Conservation (phyloP, 2,113 vertebrate species). For the Suncus etruscus region DNA sequence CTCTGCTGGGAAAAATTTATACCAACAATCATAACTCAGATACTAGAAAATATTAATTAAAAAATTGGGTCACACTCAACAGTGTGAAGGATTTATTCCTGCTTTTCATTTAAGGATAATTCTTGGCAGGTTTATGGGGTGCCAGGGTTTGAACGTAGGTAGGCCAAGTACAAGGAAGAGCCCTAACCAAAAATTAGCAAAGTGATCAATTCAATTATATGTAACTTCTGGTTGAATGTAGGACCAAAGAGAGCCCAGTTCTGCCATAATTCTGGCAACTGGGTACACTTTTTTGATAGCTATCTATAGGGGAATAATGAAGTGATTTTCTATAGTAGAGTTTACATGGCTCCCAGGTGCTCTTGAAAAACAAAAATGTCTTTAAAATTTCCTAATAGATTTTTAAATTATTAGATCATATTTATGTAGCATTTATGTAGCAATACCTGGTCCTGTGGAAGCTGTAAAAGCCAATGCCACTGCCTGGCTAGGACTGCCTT, state of each 20-base stretch:
- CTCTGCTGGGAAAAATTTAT: not conserved
- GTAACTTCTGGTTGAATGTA: not conserved
- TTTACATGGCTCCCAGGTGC: not conserved
- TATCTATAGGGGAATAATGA: too few relatives aligned
- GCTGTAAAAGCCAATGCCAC: not conserved
- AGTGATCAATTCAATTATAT: not conserved
- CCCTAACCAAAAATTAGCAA: not conserved
- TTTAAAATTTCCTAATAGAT: slow-evolving; percentile 27
- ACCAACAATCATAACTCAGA: not conserved
- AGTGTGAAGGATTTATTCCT: too few relatives aligned
- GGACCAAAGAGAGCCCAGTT: not conserved
- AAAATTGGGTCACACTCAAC: too few relatives aligned
- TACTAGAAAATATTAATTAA: not conserved
- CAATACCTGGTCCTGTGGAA: slow-evolving; percentile 34
- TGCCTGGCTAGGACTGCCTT: slow-evolving; percentile 54
- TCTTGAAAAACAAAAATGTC: not conserved
- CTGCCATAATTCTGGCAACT: not conserved
- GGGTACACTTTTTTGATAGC: not conserved
- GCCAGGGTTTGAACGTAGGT: too few relatives aligned
- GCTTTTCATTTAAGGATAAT: too few relatives aligned
- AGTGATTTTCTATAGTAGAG: too few relatives aligned
- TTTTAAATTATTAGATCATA: slow-evolving; percentile 59
- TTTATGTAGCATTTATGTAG: slow-evolving; percentile 12
- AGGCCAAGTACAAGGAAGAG: too few relatives aligned
- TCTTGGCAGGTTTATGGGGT: too few relatives aligned